These are phyloP conservation scores for Rhynchomys soricoides DNA, from an alignment of 2,113 vertebrate genomes.

Conservation along the genomic window DNA sequence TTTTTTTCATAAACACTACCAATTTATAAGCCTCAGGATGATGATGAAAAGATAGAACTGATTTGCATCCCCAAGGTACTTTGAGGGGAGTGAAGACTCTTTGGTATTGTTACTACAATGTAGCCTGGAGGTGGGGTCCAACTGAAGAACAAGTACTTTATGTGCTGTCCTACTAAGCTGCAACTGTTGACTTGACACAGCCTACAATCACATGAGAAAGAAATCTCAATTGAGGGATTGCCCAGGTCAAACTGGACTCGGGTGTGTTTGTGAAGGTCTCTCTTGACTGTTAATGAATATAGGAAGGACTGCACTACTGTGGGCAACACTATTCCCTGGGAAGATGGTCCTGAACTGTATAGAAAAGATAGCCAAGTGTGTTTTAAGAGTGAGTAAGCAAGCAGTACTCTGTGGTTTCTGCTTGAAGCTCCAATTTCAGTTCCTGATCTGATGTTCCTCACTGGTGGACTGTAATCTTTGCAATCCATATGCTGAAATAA, in stretches of 20 bases:
- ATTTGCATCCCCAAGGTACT: background rate
- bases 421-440: background rate
- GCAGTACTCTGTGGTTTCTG: background rate
- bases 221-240: background rate
- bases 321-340: background rate
- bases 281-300: background rate
- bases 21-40: background rate
- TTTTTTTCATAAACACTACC: slow-evolving; percentile 14
- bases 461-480: background rate
- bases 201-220: background rate
- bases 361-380: background rate
- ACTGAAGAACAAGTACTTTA: background rate
- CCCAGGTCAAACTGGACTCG: background rate
- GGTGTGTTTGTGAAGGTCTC: background rate
- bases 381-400: background rate
- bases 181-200: background rate
- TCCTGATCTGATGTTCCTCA: background rate
- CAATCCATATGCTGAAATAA: background rate
- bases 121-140: background rate
- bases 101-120: too few species aligned
- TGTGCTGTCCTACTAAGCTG: background rate
- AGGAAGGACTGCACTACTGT: background rate
- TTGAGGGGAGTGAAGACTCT: background rate
- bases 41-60: background rate
- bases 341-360: too few species aligned